These are phyloP conservation scores for Clepsis dumicolana DNA, from an alignment of 2,888 invertebrate species.

Conservation along the genomic window DNA sequence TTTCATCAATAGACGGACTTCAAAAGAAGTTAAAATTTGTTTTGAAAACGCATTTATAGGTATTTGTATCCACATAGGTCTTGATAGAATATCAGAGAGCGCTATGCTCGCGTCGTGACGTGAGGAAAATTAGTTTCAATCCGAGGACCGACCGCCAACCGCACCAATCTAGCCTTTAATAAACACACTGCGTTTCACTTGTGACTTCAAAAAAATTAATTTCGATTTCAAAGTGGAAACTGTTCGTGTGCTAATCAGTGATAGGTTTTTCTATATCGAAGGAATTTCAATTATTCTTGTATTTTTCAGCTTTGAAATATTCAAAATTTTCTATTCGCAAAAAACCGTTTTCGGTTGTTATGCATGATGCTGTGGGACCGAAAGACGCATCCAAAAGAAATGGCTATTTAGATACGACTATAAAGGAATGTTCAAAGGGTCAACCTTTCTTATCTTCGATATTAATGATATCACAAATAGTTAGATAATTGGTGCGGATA, in stretches of 20 bases:
- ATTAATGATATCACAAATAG: no score
- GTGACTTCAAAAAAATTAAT: slow-evolving; percentile 29
- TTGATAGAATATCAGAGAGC: slow-evolving; percentile 59
- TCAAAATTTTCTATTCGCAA: not conserved
- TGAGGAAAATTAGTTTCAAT: slow-evolving; percentile 79
- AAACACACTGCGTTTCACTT: slow-evolving; percentile 38
- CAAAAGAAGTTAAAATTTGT: slow-evolving; percentile 38
- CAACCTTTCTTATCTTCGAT: no score
- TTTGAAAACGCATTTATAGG: slow-evolving; percentile 36
- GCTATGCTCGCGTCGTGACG: slow-evolving; percentile 64
- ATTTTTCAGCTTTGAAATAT: not conserved
- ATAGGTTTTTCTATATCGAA: not conserved
- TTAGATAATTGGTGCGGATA: not conserved
- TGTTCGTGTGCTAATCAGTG: not conserved
- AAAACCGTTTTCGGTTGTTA: no score
- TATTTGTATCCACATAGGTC: slow-evolving; percentile 55
- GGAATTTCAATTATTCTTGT: not conserved
- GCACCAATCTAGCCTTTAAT: slow-evolving; percentile 60
- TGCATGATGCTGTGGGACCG: no score
- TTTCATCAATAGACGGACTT: slow-evolving; percentile 38
- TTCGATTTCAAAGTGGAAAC: slow-evolving; percentile 1
- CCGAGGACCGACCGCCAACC: slow-evolving; percentile 66
- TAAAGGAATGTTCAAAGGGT: no score
- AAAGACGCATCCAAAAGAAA: no score
- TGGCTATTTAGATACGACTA: no score